Conservation (phyloP, 2,888 invertebrate species). For the Drosophila picticornis region DNA sequence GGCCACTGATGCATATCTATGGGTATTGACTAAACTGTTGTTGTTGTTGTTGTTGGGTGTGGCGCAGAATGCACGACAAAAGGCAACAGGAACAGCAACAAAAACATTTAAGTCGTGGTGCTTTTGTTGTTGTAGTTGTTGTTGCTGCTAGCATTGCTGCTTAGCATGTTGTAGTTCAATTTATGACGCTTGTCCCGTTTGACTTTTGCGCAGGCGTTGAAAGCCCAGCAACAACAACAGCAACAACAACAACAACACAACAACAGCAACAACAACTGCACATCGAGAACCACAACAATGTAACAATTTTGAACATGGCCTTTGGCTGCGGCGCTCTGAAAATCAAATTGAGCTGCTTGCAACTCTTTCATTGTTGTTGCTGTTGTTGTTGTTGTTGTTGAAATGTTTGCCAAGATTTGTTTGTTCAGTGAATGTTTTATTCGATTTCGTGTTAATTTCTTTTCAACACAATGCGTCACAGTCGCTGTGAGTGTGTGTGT, state of each 20-base stretch:
- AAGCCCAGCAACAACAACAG: conserved; percentile 64
- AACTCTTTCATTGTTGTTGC: conserved; percentile 31
- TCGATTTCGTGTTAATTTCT: conserved; percentile 75
- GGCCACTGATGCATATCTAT: conserved; percentile 68
- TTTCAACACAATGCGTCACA: conserved; percentile 75
- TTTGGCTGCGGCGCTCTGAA: conserved; percentile 52
- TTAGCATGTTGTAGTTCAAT: conserved; percentile 80
- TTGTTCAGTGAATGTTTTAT: conserved; percentile 58
- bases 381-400: conserved; percentile 35
- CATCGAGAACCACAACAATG: conserved; percentile 46
- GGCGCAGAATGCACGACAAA: conserved; percentile 71
- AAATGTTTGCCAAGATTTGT: conserved; percentile 29
- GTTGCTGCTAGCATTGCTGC: conserved; percentile 63
- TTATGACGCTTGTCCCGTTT: conserved; percentile 77
- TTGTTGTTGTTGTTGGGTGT: conserved; percentile 47
- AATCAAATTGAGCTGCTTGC: conserved; percentile 70
- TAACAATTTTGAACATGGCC: conserved; percentile 34
- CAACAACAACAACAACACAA: conserved; percentile 43
- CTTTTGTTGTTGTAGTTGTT: conserved; percentile 25
- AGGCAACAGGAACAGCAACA: conserved; percentile 33
- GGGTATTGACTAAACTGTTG: conserved; percentile 74
- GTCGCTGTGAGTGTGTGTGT: conserved; percentile 24
- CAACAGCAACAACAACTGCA: conserved; percentile 43
- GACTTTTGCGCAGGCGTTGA: conserved; percentile 79
- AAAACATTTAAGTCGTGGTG: conserved; percentile 28